Evolutionary conservation across 2,797 vertebrate species (phyloP).

Genomic region (Lagodon rhomboides): DNA sequence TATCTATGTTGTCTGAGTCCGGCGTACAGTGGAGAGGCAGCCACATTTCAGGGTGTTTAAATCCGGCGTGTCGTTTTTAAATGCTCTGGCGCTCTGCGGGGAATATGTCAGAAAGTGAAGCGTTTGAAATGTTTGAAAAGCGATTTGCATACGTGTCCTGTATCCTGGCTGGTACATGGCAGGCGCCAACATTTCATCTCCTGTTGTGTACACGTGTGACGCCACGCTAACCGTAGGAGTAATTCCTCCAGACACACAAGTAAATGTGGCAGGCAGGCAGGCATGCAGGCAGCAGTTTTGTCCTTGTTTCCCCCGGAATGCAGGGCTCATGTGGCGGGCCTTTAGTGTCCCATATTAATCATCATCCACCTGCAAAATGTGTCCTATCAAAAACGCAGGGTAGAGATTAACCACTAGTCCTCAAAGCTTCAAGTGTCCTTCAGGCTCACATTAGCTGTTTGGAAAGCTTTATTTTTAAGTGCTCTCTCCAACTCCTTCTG

Average conservation of each 20-base stretch:
- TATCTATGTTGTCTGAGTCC: constrained; percentile 38
- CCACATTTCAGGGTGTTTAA: constrained; percentile 33
- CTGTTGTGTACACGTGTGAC: constrained; percentile 36
- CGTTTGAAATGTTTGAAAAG: constrained; percentile 21
- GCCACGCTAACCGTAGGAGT: constrained; percentile 23
- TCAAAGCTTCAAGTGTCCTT: constrained; percentile 25
- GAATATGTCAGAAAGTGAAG: constrained; percentile 25
- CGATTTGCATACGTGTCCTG: constrained; percentile 38
- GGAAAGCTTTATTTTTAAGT: constrained; percentile 33
- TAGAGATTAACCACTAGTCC: constrained; percentile 28
- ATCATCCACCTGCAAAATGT: constrained; percentile 32
- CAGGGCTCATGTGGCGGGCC: constrained; percentile 7
- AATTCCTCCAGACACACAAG: constrained; percentile 28
- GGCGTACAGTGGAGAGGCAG: constrained; percentile 46
- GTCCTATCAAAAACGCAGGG: constrained; percentile 3
- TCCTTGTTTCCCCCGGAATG: constrained; percentile 27
- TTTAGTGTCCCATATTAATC: constrained; percentile 41
- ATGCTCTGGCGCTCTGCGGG: constrained; percentile 7
- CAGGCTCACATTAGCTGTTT: constrained; percentile 25
- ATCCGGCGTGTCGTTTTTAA: constrained; percentile 41
- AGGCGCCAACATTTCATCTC: constrained; percentile 1
- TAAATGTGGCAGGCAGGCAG: constrained; percentile 19
- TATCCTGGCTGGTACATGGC: constrained; percentile 7
- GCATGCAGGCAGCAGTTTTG: constrained; percentile 1
- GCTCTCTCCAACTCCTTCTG: constrained; percentile 10